A percentile compares a stretch with the other conserved stretches of the same genome.
These are phyloP conservation scores for Orthosia cruda DNA, from an alignment of 2,888 invertebrate genomes.

Conservation along the genomic window DNA sequence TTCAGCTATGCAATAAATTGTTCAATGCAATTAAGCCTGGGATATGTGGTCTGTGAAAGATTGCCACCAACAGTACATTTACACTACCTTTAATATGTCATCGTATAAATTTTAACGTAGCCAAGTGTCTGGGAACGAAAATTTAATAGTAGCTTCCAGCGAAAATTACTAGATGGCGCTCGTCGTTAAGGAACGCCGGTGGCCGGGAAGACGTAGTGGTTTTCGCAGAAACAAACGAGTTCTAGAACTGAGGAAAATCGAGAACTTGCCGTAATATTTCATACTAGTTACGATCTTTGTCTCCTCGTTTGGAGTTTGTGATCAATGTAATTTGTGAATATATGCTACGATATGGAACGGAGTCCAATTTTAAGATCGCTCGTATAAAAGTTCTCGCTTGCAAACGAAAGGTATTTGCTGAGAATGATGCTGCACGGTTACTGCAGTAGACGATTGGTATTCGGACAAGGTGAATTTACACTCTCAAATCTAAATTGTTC, in stretches of 20 bases:
- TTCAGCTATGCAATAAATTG: constrained; percentile 83
- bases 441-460: constrained; percentile 30
- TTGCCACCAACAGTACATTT: constrained; percentile 58
- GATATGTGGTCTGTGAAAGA: constrained; percentile 76
- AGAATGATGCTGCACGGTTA: constrained; percentile 16
- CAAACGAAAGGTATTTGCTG: constrained; percentile 43
- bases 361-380: constrained; percentile 52
- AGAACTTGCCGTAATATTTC: constrained; percentile 52
- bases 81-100: constrained; percentile 69
- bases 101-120: constrained; percentile 70
- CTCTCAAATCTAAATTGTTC: constrained; percentile 12
- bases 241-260: constrained; percentile 52
- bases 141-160: constrained; percentile 65
- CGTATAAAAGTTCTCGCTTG: constrained; percentile 53
- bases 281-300: constrained; percentile 39
- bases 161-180: constrained; percentile 70
- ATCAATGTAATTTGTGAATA: constrained; percentile 50
- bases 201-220: constrained; percentile 58
- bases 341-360: constrained; percentile 34
- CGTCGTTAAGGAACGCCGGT: constrained; percentile 65
- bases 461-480: constrained; percentile 12
- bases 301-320: constrained; percentile 24
- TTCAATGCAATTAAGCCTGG: constrained; percentile 79
- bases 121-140: constrained; percentile 58
- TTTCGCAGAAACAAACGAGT: constrained; percentile 50